Evolutionary conservation across 1,140 invertebrate species (phyloP).

Genomic region (Zaprionus lachaisei): DNA sequence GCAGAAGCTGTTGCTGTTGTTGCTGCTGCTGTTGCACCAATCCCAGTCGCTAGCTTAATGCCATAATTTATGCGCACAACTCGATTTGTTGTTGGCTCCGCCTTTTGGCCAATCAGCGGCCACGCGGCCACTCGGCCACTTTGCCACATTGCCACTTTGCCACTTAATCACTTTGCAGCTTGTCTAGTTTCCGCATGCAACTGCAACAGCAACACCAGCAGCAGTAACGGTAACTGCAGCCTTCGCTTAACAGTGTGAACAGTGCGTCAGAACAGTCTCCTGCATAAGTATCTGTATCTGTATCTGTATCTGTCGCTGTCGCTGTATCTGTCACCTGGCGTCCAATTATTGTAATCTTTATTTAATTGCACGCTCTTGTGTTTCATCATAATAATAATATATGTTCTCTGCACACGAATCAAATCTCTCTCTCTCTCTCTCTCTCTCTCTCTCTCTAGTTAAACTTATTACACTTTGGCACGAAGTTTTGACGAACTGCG

Average conservation of each 20-base stretch:
- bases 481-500: background rate
- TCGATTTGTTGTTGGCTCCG: slow-evolving; percentile 68
- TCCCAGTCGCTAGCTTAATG: slow-evolving; percentile 77
- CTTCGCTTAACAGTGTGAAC: slow-evolving; percentile 31
- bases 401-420: background rate
- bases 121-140: slow-evolving; percentile 28
- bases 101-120: slow-evolving; percentile 75
- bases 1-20: slow-evolving; percentile 31
- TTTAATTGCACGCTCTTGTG: background rate
- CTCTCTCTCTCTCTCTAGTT: background rate
- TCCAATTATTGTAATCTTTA: slow-evolving; percentile 9
- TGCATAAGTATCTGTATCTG: background rate
- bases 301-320: background rate
- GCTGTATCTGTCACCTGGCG: background rate
- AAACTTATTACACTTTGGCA: slow-evolving; percentile 4
- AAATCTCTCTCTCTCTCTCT: background rate
- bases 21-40: slow-evolving; percentile 59
- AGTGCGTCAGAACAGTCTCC: background rate
- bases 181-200: slow-evolving; percentile 12
- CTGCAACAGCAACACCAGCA: background rate
- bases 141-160: slow-evolving; percentile 35
- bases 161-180: slow-evolving; percentile 32
- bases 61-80: slow-evolving; percentile 82
- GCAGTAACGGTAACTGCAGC: slow-evolving; percentile 2
- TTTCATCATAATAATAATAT: slow-evolving; percentile 2